These are phyloP conservation scores for Lamprologus lemairii DNA, from an alignment of 2,113 vertebrate species.

Conservation along the genomic window DNA sequence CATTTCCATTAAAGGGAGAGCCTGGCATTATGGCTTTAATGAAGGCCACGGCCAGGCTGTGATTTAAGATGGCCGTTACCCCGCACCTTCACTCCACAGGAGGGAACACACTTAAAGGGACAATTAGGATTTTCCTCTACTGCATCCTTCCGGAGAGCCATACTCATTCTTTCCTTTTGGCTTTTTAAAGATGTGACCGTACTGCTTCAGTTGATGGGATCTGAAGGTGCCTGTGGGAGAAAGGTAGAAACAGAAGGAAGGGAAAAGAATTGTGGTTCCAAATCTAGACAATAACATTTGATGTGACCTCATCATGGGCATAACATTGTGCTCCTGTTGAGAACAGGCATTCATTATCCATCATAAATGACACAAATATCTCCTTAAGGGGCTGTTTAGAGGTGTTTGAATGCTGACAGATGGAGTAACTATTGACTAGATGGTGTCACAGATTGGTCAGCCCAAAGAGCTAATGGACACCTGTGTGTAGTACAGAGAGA, in stretches of 20 bases:
- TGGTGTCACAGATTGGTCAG: constrained; percentile 53
- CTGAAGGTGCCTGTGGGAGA: constrained; percentile 28
- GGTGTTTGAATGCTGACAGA: constrained; percentile 56
- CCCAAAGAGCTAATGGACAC: constrained; percentile 59
- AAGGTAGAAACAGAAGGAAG: neutral
- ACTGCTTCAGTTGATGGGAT: constrained; percentile 23
- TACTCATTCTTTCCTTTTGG: constrained; percentile 34
- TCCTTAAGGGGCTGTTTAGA: constrained; percentile 49
- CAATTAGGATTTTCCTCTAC: constrained; percentile 60
- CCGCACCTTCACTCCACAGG: constrained; percentile 54
- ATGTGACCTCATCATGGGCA: constrained; percentile 50
- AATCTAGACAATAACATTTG: constrained; percentile 32
- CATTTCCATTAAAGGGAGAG: constrained; percentile 76
- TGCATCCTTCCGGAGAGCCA: constrained; percentile 39
- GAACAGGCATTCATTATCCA: constrained; percentile 34
- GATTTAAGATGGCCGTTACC: constrained; percentile 72
- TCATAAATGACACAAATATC: constrained; percentile 57
- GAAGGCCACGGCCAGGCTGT: constrained; percentile 67
- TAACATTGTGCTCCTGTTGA: constrained; percentile 25
- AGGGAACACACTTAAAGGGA: constrained; percentile 66
- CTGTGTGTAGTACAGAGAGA: constrained; percentile 49
- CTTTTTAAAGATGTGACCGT: constrained; percentile 42
- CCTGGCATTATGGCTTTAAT: constrained; percentile 76
- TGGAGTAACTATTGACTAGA: constrained; percentile 53
- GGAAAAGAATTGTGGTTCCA: neutral